Evolutionary conservation across 2,113 vertebrate genomes (phyloP).

Genomic region (Butorides virescens): DNA sequence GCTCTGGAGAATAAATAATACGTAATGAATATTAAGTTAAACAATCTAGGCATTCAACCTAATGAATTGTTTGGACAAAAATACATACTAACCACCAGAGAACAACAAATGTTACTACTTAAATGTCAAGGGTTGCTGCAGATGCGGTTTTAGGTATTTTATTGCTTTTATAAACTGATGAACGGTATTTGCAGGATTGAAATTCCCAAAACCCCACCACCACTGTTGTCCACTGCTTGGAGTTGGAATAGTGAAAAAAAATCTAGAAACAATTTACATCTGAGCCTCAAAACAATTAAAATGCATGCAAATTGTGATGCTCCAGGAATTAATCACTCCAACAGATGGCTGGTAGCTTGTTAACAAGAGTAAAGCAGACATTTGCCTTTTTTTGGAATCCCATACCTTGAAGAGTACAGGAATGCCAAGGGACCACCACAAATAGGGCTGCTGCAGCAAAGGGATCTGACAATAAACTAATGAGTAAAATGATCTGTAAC

Average conservation of each 20-base stretch:
- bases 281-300: slow-evolving; percentile 52
- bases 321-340: slow-evolving; percentile 38
- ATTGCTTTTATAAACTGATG: slow-evolving; percentile 49
- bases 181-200: slow-evolving; percentile 11
- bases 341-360: not conserved
- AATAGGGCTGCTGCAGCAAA: not conserved
- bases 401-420: not conserved
- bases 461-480: not conserved
- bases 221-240: not conserved
- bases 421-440: not conserved
- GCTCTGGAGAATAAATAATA: slow-evolving; percentile 60
- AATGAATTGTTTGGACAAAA: slow-evolving; percentile 50
- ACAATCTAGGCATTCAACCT: slow-evolving; percentile 54
- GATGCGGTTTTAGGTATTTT: slow-evolving; percentile 36
- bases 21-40: slow-evolving; percentile 61
- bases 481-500: not conserved
- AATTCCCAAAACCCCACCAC: slow-evolving; percentile 13
- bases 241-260: not conserved
- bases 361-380: not conserved
- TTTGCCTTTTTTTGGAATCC: not conserved
- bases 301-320: slow-evolving; percentile 13
- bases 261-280: not conserved
- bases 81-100: slow-evolving; percentile 9
- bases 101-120: slow-evolving; percentile 13
- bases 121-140: slow-evolving; percentile 9